Base-by-base conservation (phyloP, 2,113 vertebrate genomes). In the Poeciliopsis occidentalis region DNA sequence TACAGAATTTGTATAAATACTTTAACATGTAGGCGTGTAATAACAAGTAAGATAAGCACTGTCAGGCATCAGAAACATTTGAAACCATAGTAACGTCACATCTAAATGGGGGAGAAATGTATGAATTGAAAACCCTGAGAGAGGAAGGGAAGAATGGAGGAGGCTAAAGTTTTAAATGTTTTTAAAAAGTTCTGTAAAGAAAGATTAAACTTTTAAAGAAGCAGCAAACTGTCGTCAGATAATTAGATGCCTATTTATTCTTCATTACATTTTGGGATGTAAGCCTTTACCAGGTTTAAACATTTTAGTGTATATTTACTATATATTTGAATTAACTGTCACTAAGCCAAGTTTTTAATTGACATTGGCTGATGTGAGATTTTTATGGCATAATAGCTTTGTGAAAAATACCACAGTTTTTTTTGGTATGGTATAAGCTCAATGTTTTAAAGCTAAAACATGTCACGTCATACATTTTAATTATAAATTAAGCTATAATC, bases 51-150 rank as follows among this genome's bases (percentile, higher is more conserved):
- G 76, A 70, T 79, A 62, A 79, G 76, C 81, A 80, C 81, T 82
- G 64, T 57, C 68, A 84, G 86, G 77, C 54, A 85, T 88, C 78
- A 85, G 85, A 90, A 79, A 88, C 80, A 88, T 88, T 87, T 81
- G 84, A 88, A 90, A 90, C 90, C 92, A 93, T 90, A 79, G 88
- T 78, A 87, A 91, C 90, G 37, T 73, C 83, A 83, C 77, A 81
- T 82, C 81, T 87, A 61, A 82, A 83, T 71, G 78, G 76, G 62
- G 79, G 75, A 57, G 69, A 83, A 83, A 17, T 27, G 2, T 31
- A 13, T 6, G 8, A 44, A 30, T 51, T 51, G 12, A 69, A 68
- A 30, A 31, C 22, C 15, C n/a, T 1, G 26, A 74, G 62, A 64
- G 77, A 76, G 57, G 67, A 84, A 34, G 73, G 71, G 63, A 75